Base-by-base conservation (phyloP, 2,888 invertebrate genomes). In the Hypomecis atomaria region DNA sequence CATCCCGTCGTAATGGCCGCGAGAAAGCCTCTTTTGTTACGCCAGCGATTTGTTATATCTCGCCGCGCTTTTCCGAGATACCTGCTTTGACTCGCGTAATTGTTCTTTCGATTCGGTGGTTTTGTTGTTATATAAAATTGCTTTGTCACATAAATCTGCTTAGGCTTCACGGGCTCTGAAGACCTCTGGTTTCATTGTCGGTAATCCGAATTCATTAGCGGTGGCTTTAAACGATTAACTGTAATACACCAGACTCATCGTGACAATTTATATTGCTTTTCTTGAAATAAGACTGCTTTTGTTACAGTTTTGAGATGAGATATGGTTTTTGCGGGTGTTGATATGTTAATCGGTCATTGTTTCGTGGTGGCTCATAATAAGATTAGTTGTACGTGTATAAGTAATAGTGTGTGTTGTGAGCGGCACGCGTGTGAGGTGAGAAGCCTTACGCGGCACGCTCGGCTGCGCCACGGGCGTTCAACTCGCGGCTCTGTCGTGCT, bases 11-110 rank as follows among this genome's bases (percentile, higher is more conserved):
- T 92, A 92, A 92, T 92, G 90, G 91, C 86, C 87, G 83, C 88
- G 83, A 86, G 88, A 92, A 92, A 92, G 91, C 92, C 89, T 89
- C 92, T 84, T 88, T 92, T 92, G 92, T 92, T 90, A 86, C 84
- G 83, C 81, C 77, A 86, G 82, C 88, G 87, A 89, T 91, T 90
- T 90, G 90, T 90, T 91, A 89, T 89, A 90, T 91, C 88, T 89
- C 87, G 81, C 81, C 85, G 82, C 87, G 86, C 88, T 86, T 89
- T 89, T 82, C 86, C 76, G 74, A 85, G 86, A 88, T 87, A 90
- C 87, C 89, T 86, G 86, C 87, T 90, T 90, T 90, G 90, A 89
- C 88, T 88, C 85, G 79, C 84, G 85, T 91, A 89, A 92, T 92
- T 92, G 92, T 92, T 92, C 89, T 91, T 91, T 90, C 84, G 81